These are phyloP conservation scores for Mythimna ferrago DNA, from an alignment of 2,888 invertebrate species.

Conservation along the genomic window DNA sequence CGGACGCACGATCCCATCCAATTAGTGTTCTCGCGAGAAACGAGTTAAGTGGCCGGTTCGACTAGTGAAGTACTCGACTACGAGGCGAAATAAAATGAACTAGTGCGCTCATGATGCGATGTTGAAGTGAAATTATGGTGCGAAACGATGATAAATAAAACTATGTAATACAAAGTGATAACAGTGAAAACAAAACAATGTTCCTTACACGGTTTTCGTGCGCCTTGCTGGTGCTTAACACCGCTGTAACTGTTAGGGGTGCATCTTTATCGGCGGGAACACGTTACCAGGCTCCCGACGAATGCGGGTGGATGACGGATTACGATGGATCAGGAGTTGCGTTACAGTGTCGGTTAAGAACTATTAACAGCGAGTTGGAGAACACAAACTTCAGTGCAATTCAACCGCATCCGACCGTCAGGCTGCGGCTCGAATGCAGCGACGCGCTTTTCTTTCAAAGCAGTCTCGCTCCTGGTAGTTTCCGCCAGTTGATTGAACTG, in stretches of 20 bases:
- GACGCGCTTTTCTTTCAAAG: constrained; percentile 95
- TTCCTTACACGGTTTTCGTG: constrained; percentile 83
- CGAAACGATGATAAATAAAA: constrained; percentile 81
- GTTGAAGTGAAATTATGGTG: constrained; percentile 83
- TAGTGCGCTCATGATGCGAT: constrained; percentile 78
- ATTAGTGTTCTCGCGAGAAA: constrained; percentile 90
- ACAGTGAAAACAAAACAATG: constrained; percentile 84
- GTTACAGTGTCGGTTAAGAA: constrained; percentile 93
- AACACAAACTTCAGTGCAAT: constrained; percentile 96
- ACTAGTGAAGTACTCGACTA: constrained; percentile 82
- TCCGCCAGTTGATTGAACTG: constrained; percentile 94
- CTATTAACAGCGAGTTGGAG: constrained; percentile 95
- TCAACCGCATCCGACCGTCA: constrained; percentile 95
- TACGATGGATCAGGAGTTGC: constrained; percentile 93
- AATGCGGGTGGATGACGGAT: constrained; percentile 95
- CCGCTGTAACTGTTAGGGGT: constrained; percentile 82
- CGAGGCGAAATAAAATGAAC: constrained; percentile 80
- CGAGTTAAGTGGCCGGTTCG: constrained; percentile 89
- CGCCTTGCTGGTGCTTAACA: constrained; percentile 84
- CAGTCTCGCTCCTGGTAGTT: constrained; percentile 94
- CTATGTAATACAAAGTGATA: constrained; percentile 87
- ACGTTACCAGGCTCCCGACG: constrained; percentile 95
- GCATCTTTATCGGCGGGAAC: constrained; percentile 89
- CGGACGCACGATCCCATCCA: constrained; percentile 87
- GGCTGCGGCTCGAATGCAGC: constrained; percentile 94